Evolutionary conservation across 2,113 vertebrate species (phyloP).

Genomic region (Pollimyrus isidori): DNA sequence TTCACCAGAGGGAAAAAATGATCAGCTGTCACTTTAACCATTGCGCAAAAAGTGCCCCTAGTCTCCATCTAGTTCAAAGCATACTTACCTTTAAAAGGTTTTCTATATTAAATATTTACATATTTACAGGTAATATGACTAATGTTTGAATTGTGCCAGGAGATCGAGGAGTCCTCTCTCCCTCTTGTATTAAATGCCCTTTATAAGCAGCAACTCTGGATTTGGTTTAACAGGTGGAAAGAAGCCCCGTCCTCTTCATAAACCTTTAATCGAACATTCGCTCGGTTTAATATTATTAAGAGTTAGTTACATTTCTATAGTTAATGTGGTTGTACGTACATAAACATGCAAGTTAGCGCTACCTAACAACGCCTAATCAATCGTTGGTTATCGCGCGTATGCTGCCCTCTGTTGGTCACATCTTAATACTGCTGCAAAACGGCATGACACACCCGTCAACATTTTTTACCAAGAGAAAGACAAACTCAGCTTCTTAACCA

Average conservation of each 20-base stretch:
- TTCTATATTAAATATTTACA: not conserved
- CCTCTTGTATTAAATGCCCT: not conserved
- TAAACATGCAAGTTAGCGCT: not conserved
- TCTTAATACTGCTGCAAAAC: not conserved
- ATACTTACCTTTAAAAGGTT: not conserved
- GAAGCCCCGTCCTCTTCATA: not conserved
- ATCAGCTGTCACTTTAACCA: not conserved
- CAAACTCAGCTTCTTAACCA: not conserved
- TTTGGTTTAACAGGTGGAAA: not conserved
- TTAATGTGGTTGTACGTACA: not conserved
- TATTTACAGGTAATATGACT: not conserved
- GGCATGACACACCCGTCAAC: not conserved
- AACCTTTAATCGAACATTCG: not conserved
- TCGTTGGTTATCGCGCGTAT: not conserved
- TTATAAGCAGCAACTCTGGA: not conserved
- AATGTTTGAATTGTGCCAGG: not conserved
- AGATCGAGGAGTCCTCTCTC: not conserved
- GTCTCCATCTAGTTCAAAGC: not conserved
- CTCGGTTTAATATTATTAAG: not conserved
- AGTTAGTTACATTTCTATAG: not conserved
- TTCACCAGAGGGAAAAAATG: not conserved
- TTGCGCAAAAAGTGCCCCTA: not conserved
- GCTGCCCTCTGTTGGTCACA: slow-evolving; percentile 1
- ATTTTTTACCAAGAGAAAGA: not conserved
- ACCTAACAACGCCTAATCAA: not conserved